Base-by-base conservation (phyloP, 2,888 invertebrate species). In the Alviniconcha strummeri region DNA sequence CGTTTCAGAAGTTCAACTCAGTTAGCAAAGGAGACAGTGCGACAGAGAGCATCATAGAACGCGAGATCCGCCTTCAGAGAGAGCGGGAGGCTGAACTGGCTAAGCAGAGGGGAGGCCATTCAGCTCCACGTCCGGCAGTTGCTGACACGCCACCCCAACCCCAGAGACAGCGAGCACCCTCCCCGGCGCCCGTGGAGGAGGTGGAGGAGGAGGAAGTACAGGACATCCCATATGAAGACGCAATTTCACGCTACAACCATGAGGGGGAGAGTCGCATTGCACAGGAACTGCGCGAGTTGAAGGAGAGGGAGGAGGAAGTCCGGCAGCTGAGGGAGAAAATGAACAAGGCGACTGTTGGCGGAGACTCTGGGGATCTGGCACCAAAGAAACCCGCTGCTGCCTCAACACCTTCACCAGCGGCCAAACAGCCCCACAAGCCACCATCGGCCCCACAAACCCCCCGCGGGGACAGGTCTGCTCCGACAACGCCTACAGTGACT, bases 261-360 rank as follows among this genome's bases (percentile, higher is more conserved):
- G 85, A 92, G 87, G 92, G 92, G 83, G 90, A 94, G 90, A 92
- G 89, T 86, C 84, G 90, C 85, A 94, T 95, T 56, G 94, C 94
- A 1, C 87, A 91, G 78, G 95, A 95, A 88, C 93, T 95, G 71
- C 92, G 94, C 69, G 94, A 95, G 87, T 91, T 94, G 86, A 90
- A 92, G 72, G 94, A 94, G 85, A 90, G 95, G 5, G 95, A 95
- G 88, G 94, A 94, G 79, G 95, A 95, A 84, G 90, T 95, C 72
- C 90, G 92, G 64, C 85, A 81, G 82, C 86, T 89, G 82, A 80
- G 85, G 15, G 80, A 82, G 19, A 71, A 52, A 52, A 60, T 86
- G 55, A 56, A 69, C 11, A 72, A 72, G 54, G 15, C 76, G 19
- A 3, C 55, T 13, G 19, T 80, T n/a, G 76, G 72, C 69, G 19